Base-by-base conservation (phyloP, 2,888 invertebrate genomes). In the Macropis europaea region DNA sequence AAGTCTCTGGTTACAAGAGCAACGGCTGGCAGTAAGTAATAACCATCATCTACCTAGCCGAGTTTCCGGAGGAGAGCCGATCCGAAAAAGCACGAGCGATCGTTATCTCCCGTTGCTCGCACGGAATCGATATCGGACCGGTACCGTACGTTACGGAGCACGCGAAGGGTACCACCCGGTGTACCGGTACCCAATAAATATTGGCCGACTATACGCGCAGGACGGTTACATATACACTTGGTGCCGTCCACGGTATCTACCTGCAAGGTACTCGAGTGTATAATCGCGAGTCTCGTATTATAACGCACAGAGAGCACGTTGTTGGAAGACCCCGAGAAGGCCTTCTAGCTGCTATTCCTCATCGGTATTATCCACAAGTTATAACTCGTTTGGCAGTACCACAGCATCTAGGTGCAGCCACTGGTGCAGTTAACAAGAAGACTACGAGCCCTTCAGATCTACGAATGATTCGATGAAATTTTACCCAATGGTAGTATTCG, bases 101-200 rank as follows among this genome's bases (percentile, higher is more conserved):
- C 61, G 59, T 74, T 79, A 79, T 76, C 79, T 76, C 57, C 52
- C 56, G 63, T 71, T 60, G 68, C 60, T 64, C 45, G 64, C 73
- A 32, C 61, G 69, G 73, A 38, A 73, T 76, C 80, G 79, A 79
- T 73, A 73, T 69, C 69, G 61, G 53, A 24, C 24, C 36, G 54
- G 69, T 71, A 72, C 62, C 72, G 69, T 79, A 64, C 71, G 70
- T 79, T 77, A 72, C 42, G 50, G 63, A 57, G 67, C 64, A 80
- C 71, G 73, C 69, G 52, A 67, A 73, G 77, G 62, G 52, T 64
- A 80, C 69, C 70, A 70, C 67, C 64, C 66, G 62, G 61, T 59
- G 68, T 63, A 74, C 74, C 77, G 66, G 75, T 77, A 57, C 53
- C 68, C 73, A 71, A 80, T 80, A 80, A 80, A 79, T 80, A 80